Conservation (phyloP, 2,888 invertebrate genomes). For the Euplexia lucipara region DNA sequence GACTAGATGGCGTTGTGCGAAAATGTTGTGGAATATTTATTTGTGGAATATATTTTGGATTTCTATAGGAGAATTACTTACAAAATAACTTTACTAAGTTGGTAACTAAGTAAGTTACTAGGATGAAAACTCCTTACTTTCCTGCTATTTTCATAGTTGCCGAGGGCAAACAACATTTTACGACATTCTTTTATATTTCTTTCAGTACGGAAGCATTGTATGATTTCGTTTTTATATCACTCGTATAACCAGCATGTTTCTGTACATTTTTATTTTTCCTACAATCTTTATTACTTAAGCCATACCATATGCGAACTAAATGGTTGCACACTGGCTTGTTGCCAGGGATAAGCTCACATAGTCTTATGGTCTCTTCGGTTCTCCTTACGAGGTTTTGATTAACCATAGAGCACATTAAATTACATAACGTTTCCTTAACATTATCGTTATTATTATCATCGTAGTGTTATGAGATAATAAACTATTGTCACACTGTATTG, state of each 20-base stretch:
- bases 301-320: slow-evolving; percentile 31
- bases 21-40: too few relatives aligned
- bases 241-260: slow-evolving; percentile 31
- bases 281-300: slow-evolving; percentile 43
- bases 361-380: slow-evolving; percentile 24
- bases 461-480: slow-evolving; percentile 30
- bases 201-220: background rate
- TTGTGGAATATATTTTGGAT: too few relatives aligned
- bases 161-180: slow-evolving; percentile 32
- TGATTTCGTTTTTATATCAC: slow-evolving; percentile 40
- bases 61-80: too few relatives aligned
- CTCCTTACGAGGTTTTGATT: slow-evolving; percentile 57
- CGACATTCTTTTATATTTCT: slow-evolving; percentile 17
- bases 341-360: slow-evolving; percentile 44
- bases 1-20: too few relatives aligned
- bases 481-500: slow-evolving; percentile 31
- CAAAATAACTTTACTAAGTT: too few relatives aligned
- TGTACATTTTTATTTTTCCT: slow-evolving; percentile 28
- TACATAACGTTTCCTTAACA: slow-evolving; percentile 48
- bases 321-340: slow-evolving; percentile 56
- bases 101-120: too few relatives aligned
- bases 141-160: slow-evolving; percentile 3
- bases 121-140: background rate
- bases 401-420: slow-evolving; percentile 58
- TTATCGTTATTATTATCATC: slow-evolving; percentile 51